These are phyloP conservation scores for Dusona sp. DNA, from an alignment of 2,888 invertebrate genomes.

Conservation along the genomic window DNA sequence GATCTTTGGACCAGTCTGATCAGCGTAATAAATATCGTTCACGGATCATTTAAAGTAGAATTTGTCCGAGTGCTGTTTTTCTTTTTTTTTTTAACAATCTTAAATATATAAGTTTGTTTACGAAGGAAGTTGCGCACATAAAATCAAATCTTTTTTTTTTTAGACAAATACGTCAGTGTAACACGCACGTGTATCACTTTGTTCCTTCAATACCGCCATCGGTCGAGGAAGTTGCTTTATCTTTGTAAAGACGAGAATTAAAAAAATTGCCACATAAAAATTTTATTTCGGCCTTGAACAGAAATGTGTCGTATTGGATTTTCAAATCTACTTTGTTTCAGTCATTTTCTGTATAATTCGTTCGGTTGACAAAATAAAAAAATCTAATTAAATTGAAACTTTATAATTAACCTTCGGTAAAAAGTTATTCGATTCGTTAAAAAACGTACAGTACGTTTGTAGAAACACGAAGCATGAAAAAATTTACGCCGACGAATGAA, in stretches of 20 bases:
- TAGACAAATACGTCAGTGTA: neutral
- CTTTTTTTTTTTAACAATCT: neutral
- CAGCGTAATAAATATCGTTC: neutral
- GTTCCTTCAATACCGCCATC: neutral
- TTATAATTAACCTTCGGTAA: no score
- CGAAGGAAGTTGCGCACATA: neutral
- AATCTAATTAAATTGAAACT: no score
- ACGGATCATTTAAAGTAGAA: neutral
- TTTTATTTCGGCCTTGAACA: neutral
- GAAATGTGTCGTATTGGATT: neutral
- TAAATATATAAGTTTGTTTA: neutral
- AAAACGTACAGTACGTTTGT: neutral
- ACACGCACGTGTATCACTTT: neutral
- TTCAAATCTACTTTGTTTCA: neutral
- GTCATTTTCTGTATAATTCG: no score
- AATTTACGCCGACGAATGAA: neutral
- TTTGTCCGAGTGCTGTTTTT: neutral
- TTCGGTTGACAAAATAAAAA: no score
- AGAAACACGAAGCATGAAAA: no score
- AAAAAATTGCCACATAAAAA: neutral
- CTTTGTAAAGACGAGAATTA: neutral
- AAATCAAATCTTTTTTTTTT: neutral
- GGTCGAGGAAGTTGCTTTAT: neutral
- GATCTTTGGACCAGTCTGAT: constrained; percentile 45
- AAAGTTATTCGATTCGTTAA: no score